These are phyloP conservation scores for Limanda limanda DNA, from an alignment of 2,113 vertebrate species.

Conservation along the genomic window DNA sequence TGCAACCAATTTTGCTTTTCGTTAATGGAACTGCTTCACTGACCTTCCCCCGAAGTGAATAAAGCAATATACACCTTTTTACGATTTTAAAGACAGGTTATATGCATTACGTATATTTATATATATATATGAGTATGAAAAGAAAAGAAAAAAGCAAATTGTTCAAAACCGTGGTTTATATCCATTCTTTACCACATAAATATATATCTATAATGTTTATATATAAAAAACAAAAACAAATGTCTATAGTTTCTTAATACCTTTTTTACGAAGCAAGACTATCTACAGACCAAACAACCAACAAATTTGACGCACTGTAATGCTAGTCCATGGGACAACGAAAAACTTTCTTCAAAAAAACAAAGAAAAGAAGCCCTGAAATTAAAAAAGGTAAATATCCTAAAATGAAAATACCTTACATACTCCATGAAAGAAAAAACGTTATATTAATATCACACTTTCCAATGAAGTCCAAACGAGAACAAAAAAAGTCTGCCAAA, in stretches of 20 bases:
- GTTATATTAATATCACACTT: slow-evolving; percentile 78
- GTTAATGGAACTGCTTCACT: slow-evolving; percentile 87
- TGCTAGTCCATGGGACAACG: slow-evolving; percentile 92
- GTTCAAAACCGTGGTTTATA: slow-evolving; percentile 94
- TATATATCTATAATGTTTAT: slow-evolving; percentile 87
- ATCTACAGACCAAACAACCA: slow-evolving; percentile 96
- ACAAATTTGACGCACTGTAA: slow-evolving; percentile 93
- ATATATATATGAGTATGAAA: slow-evolving; percentile 86
- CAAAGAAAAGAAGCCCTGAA: slow-evolving; percentile 78
- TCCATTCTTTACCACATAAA: slow-evolving; percentile 95
- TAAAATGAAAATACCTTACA: slow-evolving; percentile 82
- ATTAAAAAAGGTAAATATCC: slow-evolving; percentile 52
- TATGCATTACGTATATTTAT: slow-evolving; percentile 92
- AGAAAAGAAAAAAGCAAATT: slow-evolving; percentile 88
- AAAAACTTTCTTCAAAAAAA: slow-evolving; percentile 81
- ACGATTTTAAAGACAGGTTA: slow-evolving; percentile 93
- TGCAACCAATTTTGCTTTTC: slow-evolving; percentile 86
- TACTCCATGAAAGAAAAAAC: slow-evolving; percentile 81
- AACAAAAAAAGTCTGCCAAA: slow-evolving; percentile 61
- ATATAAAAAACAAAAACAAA: slow-evolving; percentile 85
- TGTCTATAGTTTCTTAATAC: slow-evolving; percentile 89
- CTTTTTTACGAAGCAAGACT: slow-evolving; percentile 89
- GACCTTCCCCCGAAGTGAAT: slow-evolving; percentile 91
- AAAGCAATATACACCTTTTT: slow-evolving; percentile 95
- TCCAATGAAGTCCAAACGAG: slow-evolving; percentile 70